A percentile compares a stretch with the other conserved stretches of the same genome.
These are phyloP conservation scores for Apocheima hispidaria DNA, from an alignment of 2,888 invertebrate genomes.

Conservation along the genomic window DNA sequence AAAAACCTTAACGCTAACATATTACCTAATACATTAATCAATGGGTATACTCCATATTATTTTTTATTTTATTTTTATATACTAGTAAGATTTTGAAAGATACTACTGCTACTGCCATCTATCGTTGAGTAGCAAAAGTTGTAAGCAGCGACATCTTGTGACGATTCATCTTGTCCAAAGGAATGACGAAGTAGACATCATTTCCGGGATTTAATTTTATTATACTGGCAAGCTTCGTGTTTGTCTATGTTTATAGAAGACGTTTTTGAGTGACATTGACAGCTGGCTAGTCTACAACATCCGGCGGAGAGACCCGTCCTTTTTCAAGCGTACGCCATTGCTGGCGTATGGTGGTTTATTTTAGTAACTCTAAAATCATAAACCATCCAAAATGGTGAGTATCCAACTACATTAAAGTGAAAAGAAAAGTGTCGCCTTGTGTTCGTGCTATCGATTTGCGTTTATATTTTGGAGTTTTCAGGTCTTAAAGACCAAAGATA, in stretches of 20 bases:
- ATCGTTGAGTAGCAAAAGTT: conserved; percentile 38
- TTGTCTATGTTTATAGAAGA: conserved; percentile 63
- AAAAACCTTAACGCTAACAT: no score
- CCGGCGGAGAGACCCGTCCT: conserved; percentile 84
- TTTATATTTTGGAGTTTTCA: conserved; percentile 67
- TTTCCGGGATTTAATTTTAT: conserved; percentile 6
- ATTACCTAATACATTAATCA: no score
- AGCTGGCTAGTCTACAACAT: conserved; percentile 56
- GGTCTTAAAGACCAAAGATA: conserved; percentile 52
- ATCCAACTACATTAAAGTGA: conserved; percentile 65
- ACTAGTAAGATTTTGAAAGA: no score
- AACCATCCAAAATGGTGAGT: conserved; percentile 94
- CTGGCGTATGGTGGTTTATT: conserved; percentile 93
- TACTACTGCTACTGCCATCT: conserved; percentile 41
- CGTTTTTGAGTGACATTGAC: conserved; percentile 23
- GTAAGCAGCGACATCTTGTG: conserved; percentile 8
- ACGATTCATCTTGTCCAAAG: neutral
- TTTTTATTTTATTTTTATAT: neutral
- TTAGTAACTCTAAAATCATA: conserved; percentile 90
- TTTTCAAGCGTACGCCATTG: conserved; percentile 95
- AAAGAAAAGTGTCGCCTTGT: conserved; percentile 61
- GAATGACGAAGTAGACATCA: conserved; percentile 9
- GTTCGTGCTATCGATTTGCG: conserved; percentile 57
- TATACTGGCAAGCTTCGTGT: conserved; percentile 49
- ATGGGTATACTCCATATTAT: no score